Evolutionary conservation across 2,888 invertebrate genomes (phyloP), one percentile per base, ranked within the genome.

Genomic region (Caenorhabditis becei): DNA sequence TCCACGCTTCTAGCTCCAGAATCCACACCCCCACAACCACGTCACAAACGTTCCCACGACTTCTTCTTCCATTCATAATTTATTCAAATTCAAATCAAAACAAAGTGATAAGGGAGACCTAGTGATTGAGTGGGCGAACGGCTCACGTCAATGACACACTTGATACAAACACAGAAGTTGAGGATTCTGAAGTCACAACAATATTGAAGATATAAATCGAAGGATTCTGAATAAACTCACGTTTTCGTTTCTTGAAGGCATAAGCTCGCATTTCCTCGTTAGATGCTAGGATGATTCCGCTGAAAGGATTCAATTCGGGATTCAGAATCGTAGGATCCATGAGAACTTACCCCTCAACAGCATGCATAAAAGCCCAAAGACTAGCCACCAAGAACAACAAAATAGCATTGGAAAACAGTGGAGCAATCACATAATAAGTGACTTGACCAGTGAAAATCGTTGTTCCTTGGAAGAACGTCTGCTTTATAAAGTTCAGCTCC

Each of bases 321-420:
- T n/a, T n/a, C n/a, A n/a, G n/a, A n/a, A 8, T 49, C 2, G 20
- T 18, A 49, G 49, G 10, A n/a, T n/a, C n/a, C n/a, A n/a, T n/a
- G n/a, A n/a, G 5, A 20, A 8, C 26, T 70, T 14, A 70, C 70
- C 71, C 71, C 44, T 71, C 71, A 11, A 54, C 49, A 2, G 71
- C 61, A 62, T 71, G 71, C 71, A 71, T 61, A 23, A 62, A 71
- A 11, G 71, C 71, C 71, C 71, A 71, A 10, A 71, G 44, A 2
- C 51, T 49, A 14, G 51, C 61, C 18, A 71, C 20, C 8, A 71
- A 53, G 20, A 71, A 71, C 14, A 71, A 53, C 0, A 71, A 23
- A 20, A 71, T 58, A 10, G 51, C 41, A 23, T 61, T 62, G 14
- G 28, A 26, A 11, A 71, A 3, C 7, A 62, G 24, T 0, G 71